Base-by-base conservation (phyloP, 2,113 vertebrate species). In the Menidia beryllina region DNA sequence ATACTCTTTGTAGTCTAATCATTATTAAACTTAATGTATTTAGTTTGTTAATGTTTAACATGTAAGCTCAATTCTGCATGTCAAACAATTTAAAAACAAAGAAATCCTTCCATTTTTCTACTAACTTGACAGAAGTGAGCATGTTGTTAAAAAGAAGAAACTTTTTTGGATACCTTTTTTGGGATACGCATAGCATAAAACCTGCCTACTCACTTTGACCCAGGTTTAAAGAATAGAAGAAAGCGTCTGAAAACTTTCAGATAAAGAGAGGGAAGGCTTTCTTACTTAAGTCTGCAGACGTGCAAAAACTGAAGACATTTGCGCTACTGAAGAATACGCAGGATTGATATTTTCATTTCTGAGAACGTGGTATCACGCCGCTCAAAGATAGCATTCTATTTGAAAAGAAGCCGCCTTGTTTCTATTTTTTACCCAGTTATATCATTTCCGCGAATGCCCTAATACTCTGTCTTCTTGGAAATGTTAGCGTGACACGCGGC, bases 1-100 rank as follows among this genome's bases (percentile, higher is more conserved):
- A 41, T 41, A 41, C 39, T 41, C 8, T 39, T 39, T 36, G n/a
- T n/a, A n/a, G 34, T 10, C 8, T 41, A 3, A 15, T 14, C 3
- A 14, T 43, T 43, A 43, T 14, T 1, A 41, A 43, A 43, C 14
- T 43, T n/a, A n/a, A n/a, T n/a, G n/a, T n/a, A n/a, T n/a, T n/a
- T n/a, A n/a, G n/a, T n/a, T n/a, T n/a, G n/a, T n/a, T n/a, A 26
- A 49, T 12, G 2, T 64, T 60, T 64, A 45, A 41, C 17, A 72
- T 17, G 10, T 41, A 8, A 5, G 10, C 25, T 24, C 60, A 36
- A 43, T 10, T 0, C 3, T 20, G 6, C 39, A 51, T 11, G 8
- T 62, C 30, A 51, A 19, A 55, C 15, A 55, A 50, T 45, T 49
- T 12, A 49, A 13, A 58, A 59, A 36, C 3, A n/a, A 7, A 26